Conservation (phyloP, 2,888 invertebrate genomes). For the Andrena chrysosceles region DNA sequence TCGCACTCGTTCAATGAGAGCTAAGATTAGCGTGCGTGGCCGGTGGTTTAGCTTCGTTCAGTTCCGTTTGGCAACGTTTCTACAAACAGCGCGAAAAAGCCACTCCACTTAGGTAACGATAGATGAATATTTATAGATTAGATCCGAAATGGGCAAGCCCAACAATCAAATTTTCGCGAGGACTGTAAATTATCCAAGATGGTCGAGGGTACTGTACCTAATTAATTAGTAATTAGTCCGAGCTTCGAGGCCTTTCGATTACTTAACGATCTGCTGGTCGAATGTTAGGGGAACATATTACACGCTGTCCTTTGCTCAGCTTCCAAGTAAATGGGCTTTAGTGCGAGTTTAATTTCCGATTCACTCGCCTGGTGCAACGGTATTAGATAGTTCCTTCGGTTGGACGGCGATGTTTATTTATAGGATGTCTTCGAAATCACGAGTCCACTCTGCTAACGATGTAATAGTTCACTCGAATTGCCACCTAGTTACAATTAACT, state of each 20-base stretch:
- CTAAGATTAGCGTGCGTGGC: constrained; percentile 75
- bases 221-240: neutral
- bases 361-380: neutral
- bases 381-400: constrained; percentile 4
- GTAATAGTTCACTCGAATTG: constrained; percentile 14
- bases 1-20: constrained; percentile 70
- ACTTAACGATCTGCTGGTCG: neutral
- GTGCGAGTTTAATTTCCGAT: constrained; percentile 2
- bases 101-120: constrained; percentile 65
- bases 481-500: neutral
- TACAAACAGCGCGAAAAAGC: constrained; percentile 57
- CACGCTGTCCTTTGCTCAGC: neutral
- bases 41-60: constrained; percentile 64
- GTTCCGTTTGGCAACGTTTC: constrained; percentile 73
- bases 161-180: neutral
- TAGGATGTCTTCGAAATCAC: constrained; percentile 20
- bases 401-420: constrained; percentile 29
- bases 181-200: neutral
- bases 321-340: neutral
- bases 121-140: constrained; percentile 55
- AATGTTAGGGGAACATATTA: neutral
- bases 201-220: too few species aligned
- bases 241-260: neutral
- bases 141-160: constrained; percentile 12
- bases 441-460: constrained; percentile 28